Evolutionary conservation across 2,888 invertebrate species (phyloP).

Genomic region (Scaeva pyrastri): DNA sequence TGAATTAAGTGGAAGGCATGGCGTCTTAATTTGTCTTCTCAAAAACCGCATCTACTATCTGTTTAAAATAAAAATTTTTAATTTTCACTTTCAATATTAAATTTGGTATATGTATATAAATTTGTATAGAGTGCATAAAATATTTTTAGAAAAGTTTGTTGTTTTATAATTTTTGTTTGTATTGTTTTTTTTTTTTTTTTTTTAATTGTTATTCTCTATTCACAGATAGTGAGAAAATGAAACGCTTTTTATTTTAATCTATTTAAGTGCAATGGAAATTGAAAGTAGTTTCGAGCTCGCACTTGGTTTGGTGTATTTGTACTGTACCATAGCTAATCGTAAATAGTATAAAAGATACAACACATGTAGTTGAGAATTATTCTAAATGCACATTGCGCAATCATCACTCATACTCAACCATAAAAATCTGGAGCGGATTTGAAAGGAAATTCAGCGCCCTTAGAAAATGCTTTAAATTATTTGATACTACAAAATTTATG

Average conservation of each 20-base stretch:
- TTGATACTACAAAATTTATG: too few species aligned
- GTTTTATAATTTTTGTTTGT: not conserved
- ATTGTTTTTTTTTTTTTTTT: not conserved
- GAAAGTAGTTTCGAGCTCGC: constrained; percentile 53
- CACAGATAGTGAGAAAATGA: constrained; percentile 26
- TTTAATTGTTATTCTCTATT: constrained; percentile 12
- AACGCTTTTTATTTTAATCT: constrained; percentile 65
- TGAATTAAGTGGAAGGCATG: constrained; percentile 22
- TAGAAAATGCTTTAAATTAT: too few species aligned
- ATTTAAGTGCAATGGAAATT: constrained; percentile 71
- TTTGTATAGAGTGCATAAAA: not conserved
- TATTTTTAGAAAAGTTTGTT: constrained; percentile 33
- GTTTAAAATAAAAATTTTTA: not conserved
- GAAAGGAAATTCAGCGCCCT: not conserved
- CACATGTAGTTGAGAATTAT: not conserved
- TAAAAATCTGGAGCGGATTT: not conserved
- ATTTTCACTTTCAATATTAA: constrained; percentile 36
- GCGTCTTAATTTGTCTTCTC: constrained; percentile 19
- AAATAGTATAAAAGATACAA: not conserved
- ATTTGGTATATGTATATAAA: not conserved
- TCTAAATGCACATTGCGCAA: constrained; percentile 25
- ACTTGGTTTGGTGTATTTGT: not conserved
- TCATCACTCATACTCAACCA: constrained; percentile 20
- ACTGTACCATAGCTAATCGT: constrained; percentile 11
- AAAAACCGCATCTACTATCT: not conserved